Conservation (phyloP, 2,888 invertebrate genomes). For the Sthenelais limicola region DNA sequence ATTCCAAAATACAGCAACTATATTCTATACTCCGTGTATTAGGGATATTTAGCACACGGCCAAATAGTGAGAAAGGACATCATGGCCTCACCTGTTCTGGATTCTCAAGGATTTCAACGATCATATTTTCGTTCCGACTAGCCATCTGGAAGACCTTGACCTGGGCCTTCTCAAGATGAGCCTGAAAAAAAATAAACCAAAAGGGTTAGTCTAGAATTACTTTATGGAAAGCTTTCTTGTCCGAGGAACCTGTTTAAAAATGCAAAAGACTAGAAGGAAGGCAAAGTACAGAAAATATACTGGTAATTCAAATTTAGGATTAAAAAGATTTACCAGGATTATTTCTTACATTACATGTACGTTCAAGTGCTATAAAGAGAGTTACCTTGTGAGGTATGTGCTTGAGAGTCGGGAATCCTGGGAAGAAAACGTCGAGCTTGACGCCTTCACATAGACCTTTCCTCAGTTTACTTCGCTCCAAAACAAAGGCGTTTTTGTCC, state of each 20-base stretch:
- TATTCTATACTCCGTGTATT: no score
- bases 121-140: constrained; percentile 87
- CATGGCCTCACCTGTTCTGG: constrained; percentile 32
- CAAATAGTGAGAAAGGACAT: no score
- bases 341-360: no score
- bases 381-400: constrained; percentile 85
- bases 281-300: no score
- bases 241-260: no score
- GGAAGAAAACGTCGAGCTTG: constrained; percentile 80
- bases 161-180: constrained; percentile 78
- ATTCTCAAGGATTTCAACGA: constrained; percentile 78
- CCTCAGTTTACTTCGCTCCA: constrained; percentile 74
- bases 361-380: no score
- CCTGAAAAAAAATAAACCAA: constrained; percentile 73
- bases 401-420: constrained; percentile 93
- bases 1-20: no score
- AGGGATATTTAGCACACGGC: no score
- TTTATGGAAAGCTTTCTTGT: no score
- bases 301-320: no score
- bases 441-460: constrained; percentile 83
- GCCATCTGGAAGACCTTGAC: constrained; percentile 92
- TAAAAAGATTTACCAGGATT: no score
- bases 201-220: neutral
- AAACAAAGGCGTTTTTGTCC: constrained; percentile 65
- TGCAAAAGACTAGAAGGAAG: no score